These are phyloP conservation scores for Orius insidiosus DNA, from an alignment of 1,140 invertebrate genomes.

Conservation along the genomic window DNA sequence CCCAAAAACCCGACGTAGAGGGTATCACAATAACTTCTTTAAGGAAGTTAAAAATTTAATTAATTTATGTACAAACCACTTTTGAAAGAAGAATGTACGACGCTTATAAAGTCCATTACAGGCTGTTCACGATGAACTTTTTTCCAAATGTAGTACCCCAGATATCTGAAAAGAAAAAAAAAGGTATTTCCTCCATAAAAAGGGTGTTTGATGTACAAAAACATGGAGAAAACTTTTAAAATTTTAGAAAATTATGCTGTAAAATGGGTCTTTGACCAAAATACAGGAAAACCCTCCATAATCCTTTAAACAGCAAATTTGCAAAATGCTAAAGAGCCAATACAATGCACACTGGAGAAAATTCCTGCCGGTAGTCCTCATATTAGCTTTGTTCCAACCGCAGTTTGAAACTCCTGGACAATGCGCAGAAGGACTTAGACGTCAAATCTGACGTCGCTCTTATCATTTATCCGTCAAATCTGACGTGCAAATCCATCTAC, in stretches of 20 bases:
- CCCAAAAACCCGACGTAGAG: too few relatives aligned
- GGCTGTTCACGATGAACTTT: slow-evolving; percentile 36
- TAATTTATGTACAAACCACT: slow-evolving; percentile 39
- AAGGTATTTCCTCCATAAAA: slow-evolving; percentile 4
- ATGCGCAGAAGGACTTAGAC: too few relatives aligned
- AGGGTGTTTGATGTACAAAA: neutral
- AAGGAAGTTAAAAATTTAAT: slow-evolving; percentile 8
- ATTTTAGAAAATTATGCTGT: neutral
- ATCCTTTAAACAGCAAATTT: neutral
- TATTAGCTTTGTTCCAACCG: too few relatives aligned
- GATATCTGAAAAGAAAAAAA: slow-evolving; percentile 37
- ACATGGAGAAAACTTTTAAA: slow-evolving; percentile 3
- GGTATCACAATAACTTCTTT: too few relatives aligned
- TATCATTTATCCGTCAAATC: too few relatives aligned
- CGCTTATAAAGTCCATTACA: slow-evolving; percentile 51
- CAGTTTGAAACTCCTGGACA: too few relatives aligned
- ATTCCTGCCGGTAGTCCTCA: too few relatives aligned
- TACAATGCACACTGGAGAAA: too few relatives aligned
- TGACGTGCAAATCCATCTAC: too few relatives aligned
- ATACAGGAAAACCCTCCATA: slow-evolving; percentile 8
- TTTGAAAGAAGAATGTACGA: slow-evolving; percentile 45
- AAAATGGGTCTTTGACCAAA: neutral
- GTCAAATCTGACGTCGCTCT: too few relatives aligned
- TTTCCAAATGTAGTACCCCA: slow-evolving; percentile 41
- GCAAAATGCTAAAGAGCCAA: neutral